A percentile compares a stretch with the other conserved stretches of the same genome.
phyloP scores from a whole-genome alignment of 1,140 invertebrate species.

The Listronotus oregonensis region DNA sequence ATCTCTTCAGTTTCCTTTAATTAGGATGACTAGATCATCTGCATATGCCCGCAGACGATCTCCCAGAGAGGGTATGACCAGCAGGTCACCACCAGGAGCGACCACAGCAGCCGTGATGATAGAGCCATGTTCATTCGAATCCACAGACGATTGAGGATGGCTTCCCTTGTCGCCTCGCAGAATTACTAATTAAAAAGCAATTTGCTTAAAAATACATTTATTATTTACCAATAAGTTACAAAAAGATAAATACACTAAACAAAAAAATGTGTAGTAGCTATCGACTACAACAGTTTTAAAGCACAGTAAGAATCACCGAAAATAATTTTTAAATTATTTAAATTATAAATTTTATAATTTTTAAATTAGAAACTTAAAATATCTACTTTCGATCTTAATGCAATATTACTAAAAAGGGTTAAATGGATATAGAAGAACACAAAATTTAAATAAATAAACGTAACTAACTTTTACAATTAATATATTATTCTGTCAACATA shows the following conservation, averaged over 20 bases:
- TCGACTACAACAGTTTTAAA: conserved; percentile 12
- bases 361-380: neutral
- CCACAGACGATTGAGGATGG: no score
- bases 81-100: no score
- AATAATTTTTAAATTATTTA: conserved; percentile 2
- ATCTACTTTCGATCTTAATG: neutral
- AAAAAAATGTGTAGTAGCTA: conserved; percentile 11
- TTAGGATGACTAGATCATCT: no score
- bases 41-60: no score
- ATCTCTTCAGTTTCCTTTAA: no score
- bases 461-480: conserved; percentile 5
- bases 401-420: neutral
- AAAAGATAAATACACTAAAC: conserved; percentile 25
- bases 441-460: conserved; percentile 1
- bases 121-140: no score
- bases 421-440: neutral
- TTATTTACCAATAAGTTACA: conserved; percentile 29
- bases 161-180: no score
- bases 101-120: no score
- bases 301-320: conserved; percentile 7
- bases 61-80: no score
- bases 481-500: conserved; percentile 12
- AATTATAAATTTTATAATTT: conserved; percentile 8
- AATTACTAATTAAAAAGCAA: no score
- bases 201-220: conserved; percentile 27